Evolutionary conservation across 1,140 invertebrate species (phyloP).

Genomic region (Paraescarpia echinospica): DNA sequence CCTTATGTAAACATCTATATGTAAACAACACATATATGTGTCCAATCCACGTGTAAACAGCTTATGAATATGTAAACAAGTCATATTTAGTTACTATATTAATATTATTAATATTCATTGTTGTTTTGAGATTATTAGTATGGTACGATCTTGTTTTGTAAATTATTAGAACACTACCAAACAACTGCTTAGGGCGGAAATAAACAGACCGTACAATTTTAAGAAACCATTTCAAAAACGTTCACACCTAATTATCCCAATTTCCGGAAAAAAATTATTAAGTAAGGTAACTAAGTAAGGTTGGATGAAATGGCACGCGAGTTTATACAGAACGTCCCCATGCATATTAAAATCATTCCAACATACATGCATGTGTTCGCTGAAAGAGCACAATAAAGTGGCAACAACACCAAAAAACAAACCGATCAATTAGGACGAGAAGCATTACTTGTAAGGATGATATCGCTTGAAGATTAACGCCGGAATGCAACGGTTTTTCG

Average conservation of each 20-base stretch:
- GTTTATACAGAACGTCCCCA: too few relatives aligned
- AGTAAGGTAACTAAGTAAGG: too few relatives aligned
- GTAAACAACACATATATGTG: not conserved
- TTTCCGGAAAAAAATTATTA: too few relatives aligned
- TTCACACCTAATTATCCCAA: too few relatives aligned
- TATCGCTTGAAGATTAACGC: not conserved
- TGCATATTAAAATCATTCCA: too few relatives aligned
- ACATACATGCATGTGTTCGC: too few relatives aligned
- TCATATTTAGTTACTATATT: not conserved
- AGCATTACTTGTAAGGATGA: not conserved
- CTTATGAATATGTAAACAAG: not conserved
- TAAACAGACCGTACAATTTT: too few relatives aligned
- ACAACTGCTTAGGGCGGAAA: not conserved
- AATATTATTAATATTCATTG: not conserved
- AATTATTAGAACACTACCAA: not conserved
- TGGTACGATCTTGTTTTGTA: not conserved
- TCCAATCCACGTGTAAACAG: not conserved
- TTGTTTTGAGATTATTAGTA: not conserved
- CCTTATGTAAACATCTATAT: not conserved
- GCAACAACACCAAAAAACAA: not conserved
- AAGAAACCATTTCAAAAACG: too few relatives aligned
- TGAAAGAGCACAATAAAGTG: not conserved
- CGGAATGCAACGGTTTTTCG: not conserved
- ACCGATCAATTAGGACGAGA: not conserved
- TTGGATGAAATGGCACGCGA: too few relatives aligned